phyloP scores from a whole-genome alignment of 1,140 invertebrate species.

The Drosophila lini region DNA sequence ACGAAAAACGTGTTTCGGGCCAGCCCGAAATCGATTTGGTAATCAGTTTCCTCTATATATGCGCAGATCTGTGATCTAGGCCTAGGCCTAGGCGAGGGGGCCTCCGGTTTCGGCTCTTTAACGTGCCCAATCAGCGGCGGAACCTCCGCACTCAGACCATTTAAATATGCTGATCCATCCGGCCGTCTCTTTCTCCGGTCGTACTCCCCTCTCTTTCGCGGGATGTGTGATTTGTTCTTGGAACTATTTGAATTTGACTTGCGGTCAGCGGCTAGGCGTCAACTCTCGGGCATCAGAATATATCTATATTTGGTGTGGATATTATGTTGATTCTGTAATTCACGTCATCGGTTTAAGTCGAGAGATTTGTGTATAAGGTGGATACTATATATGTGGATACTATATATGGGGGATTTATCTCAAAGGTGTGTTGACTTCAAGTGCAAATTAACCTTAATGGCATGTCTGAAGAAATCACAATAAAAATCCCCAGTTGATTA shows the following conservation, averaged over 20 bases:
- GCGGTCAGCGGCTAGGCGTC: constrained; percentile 43
- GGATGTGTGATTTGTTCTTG: constrained; percentile 62
- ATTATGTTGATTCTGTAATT: constrained; percentile 43
- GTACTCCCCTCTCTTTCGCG: constrained; percentile 8
- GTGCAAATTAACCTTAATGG: constrained; percentile 36
- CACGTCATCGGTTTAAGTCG: constrained; percentile 45
- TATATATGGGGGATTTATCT: constrained; percentile 5
- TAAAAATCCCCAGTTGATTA: constrained; percentile 26
- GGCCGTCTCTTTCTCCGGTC: constrained; percentile 5
- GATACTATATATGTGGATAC: constrained; percentile 3
- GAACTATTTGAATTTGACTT: constrained; percentile 49
- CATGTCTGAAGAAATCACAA: constrained; percentile 15
- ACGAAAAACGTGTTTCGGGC: constrained; percentile 66
- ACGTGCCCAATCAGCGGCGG: constrained; percentile 42
- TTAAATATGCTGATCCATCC: constrained; percentile 51
- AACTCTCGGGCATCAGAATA: constrained; percentile 10
- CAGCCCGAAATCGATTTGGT: constrained; percentile 36
- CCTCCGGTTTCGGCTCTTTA: constrained; percentile 11
- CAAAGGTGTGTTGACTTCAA: constrained; percentile 20
- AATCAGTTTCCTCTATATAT: constrained; percentile 50
- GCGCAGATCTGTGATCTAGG: constrained; percentile 43
- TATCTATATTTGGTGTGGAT: constrained; percentile 55
- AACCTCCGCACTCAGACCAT: constrained; percentile 45
- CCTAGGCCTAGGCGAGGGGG: constrained; percentile 30
- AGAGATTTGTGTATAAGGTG: background rate